Evolutionary conservation across 2,888 invertebrate species (phyloP).

Genomic region (Epiperipatus broadwayi): DNA sequence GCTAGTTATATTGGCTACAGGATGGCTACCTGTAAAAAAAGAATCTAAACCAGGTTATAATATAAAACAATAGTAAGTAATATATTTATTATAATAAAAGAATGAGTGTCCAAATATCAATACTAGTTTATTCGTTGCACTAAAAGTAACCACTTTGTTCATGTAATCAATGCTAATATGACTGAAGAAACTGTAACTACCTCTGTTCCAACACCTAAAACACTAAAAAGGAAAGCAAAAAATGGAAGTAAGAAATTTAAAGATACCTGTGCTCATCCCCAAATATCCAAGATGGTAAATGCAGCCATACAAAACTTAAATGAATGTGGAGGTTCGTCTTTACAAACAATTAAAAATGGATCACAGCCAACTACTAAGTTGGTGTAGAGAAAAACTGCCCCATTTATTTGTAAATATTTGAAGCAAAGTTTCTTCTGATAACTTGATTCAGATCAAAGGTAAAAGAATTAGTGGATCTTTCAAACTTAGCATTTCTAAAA

Average conservation of each 20-base stretch:
- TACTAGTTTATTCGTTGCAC: no score
- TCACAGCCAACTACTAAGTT: conserved; percentile 38
- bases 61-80: no score
- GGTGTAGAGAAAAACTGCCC: conserved; percentile 37
- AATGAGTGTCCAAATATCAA: no score
- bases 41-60: no score
- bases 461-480: conserved; percentile 23
- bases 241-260: conserved; percentile 16
- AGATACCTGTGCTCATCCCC: conserved; percentile 31
- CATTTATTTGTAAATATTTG: conserved; percentile 40
- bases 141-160: no score
- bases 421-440: conserved; percentile 35
- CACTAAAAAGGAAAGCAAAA: conserved; percentile 18
- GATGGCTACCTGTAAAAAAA: no score
- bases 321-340: conserved; percentile 39
- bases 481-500: conserved; percentile 17
- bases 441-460: conserved; percentile 23
- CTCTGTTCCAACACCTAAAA: conserved; percentile 17
- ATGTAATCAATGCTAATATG: conserved; percentile 17
- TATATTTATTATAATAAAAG: no score
- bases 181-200: conserved; percentile 18
- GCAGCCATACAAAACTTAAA: conserved; percentile 29
- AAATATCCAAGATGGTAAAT: conserved; percentile 38
- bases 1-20: no score
- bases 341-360: conserved; percentile 43